Conservation (phyloP, 2,888 invertebrate species). For the Ceramica pisi region DNA sequence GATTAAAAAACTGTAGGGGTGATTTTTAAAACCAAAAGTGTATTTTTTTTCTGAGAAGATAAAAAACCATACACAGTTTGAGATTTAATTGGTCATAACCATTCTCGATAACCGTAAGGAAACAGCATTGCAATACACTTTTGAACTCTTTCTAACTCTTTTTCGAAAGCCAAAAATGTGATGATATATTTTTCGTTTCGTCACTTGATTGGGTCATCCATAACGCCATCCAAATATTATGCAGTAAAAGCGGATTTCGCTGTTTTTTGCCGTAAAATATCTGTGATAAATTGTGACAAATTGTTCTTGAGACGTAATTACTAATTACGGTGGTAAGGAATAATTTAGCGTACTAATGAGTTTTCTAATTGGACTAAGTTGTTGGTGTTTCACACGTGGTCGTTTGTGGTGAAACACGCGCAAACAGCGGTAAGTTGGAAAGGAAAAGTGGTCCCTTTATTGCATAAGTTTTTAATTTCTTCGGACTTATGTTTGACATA, state of each 20-base stretch:
- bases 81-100: too few relatives aligned
- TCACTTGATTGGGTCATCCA: background rate
- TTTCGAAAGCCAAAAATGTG: background rate
- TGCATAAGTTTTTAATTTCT: background rate
- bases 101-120: too few relatives aligned
- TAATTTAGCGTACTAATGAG: slow-evolving; percentile 39
- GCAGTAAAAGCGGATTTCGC: slow-evolving; percentile 53
- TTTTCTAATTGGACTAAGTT: slow-evolving; percentile 50
- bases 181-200: background rate
- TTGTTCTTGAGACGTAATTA: slow-evolving; percentile 49
- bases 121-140: too few relatives aligned
- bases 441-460: slow-evolving; percentile 17
- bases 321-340: slow-evolving; percentile 39
- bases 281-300: slow-evolving; percentile 67
- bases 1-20: too few relatives aligned
- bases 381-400: slow-evolving; percentile 44
- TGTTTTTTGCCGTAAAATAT: slow-evolving; percentile 46
- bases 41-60: too few relatives aligned
- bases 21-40: too few relatives aligned
- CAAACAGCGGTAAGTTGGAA: slow-evolving; percentile 17
- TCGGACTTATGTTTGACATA: too few relatives aligned
- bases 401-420: slow-evolving; percentile 15
- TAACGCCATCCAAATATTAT: slow-evolving; percentile 23
- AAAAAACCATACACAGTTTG: too few relatives aligned
- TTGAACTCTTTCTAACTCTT: too few relatives aligned